phyloP scores from a whole-genome alignment of 92 coral and sea anemone species.

The Blastomussa wellsi region DNA sequence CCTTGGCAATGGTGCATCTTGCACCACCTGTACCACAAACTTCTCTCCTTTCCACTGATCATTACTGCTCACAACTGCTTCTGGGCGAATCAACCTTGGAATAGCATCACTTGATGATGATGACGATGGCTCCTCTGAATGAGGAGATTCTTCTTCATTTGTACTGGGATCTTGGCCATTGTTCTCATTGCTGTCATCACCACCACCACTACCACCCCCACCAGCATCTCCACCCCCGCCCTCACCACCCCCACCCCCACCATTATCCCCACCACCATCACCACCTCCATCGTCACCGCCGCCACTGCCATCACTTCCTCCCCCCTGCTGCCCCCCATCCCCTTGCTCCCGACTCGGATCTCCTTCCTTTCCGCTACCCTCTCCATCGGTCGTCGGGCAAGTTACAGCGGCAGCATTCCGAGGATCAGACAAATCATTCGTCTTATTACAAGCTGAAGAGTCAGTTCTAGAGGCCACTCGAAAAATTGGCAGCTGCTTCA shows the following conservation, averaged over 20 bases:
- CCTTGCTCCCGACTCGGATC: conserved; percentile 40
- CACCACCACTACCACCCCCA: conserved; percentile 15
- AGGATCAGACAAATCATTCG: not conserved
- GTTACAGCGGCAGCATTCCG: conserved; percentile 20
- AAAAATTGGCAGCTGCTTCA: conserved; percentile 58
- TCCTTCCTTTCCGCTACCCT: conserved; percentile 19
- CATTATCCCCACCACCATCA: conserved; percentile 14
- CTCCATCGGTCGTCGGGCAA: conserved; percentile 29
- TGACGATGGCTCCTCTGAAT: conserved; percentile 42
- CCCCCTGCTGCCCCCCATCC: conserved; percentile 32
- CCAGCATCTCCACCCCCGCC: conserved; percentile 29
- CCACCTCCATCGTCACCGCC: conserved; percentile 33
- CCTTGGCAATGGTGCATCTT: not conserved
- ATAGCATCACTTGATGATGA: conserved; percentile 46
- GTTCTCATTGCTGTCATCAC: conserved; percentile 14
- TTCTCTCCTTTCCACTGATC: conserved; percentile 30
- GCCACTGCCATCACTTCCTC: conserved; percentile 45
- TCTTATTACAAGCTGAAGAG: not conserved
- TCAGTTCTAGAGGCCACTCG: conserved; percentile 4
- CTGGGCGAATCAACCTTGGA: conserved; percentile 50
- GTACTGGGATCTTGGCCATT: conserved; percentile 44
- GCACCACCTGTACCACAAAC: conserved; percentile 5
- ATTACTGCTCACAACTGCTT: not conserved
- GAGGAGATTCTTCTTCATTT: conserved; percentile 60
- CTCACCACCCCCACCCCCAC: conserved; percentile 30